phyloP scores from a whole-genome alignment of 2,888 invertebrate genomes.

The Dasysyrphus tricinctus region DNA sequence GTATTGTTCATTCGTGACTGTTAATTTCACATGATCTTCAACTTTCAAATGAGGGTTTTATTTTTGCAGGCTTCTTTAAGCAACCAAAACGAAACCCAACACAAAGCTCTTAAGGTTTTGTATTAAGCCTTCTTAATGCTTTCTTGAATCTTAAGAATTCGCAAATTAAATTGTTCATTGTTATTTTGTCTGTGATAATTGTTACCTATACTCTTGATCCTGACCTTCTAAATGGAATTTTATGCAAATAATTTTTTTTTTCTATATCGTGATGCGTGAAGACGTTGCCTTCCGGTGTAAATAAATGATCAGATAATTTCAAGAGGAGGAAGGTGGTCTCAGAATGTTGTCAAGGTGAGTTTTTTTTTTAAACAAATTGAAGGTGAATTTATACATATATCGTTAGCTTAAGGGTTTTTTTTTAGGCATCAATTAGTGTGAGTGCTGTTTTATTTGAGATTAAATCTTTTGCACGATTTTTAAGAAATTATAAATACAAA shows the following conservation, averaged over 20 bases:
- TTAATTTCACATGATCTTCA: conserved; percentile 22
- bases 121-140: background rate
- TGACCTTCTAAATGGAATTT: conserved; percentile 30
- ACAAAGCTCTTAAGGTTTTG: background rate
- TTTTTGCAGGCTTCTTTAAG: background rate
- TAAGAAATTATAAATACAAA: too few relatives aligned
- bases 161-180: conserved; percentile 8
- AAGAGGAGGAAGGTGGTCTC: conserved; percentile 6
- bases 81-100: conserved; percentile 15
- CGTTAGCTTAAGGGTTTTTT: background rate
- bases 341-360: conserved; percentile 32
- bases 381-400: conserved; percentile 9
- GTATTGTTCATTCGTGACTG: conserved; percentile 7
- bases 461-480: too few relatives aligned
- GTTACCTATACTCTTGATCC: conserved; percentile 17
- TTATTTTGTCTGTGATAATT: background rate
- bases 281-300: conserved; percentile 21
- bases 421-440: background rate
- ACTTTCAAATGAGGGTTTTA: background rate
- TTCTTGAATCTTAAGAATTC: conserved; percentile 4
- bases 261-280: conserved; percentile 37
- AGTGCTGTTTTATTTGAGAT: too few relatives aligned
- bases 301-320: conserved; percentile 19
- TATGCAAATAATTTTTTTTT: conserved; percentile 31
- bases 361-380: conserved; percentile 15